These are phyloP conservation scores for Halictus quadricinctus DNA, from an alignment of 2,888 invertebrate genomes.

Conservation along the genomic window DNA sequence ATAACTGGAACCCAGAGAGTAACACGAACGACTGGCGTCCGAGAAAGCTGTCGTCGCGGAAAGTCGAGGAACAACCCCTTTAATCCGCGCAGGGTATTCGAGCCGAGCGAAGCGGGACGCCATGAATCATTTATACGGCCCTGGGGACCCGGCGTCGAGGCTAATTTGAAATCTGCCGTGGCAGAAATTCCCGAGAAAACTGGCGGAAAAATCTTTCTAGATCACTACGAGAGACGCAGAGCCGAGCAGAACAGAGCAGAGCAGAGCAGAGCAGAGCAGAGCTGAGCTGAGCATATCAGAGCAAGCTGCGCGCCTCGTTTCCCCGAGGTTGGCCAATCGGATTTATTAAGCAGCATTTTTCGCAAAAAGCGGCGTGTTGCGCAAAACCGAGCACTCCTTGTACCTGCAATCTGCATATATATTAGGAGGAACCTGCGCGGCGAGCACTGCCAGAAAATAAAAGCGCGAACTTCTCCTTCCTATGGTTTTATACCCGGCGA, in stretches of 20 bases:
- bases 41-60: background rate
- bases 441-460: constrained; percentile 34
- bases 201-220: background rate
- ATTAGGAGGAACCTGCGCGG: constrained; percentile 43
- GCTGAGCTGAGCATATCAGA: background rate
- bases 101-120: constrained; percentile 14
- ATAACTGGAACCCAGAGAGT: background rate
- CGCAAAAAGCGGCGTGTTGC: background rate
- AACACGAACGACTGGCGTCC: background rate
- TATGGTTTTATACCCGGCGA: constrained; percentile 30
- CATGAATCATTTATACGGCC: constrained; percentile 48
- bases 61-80: constrained; percentile 17
- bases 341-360: constrained; percentile 8
- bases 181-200: background rate
- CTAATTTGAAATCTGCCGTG: constrained; percentile 40
- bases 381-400: constrained; percentile 21
- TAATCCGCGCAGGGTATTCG: constrained; percentile 44
- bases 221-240: background rate
- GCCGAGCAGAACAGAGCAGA: background rate
- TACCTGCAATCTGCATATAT: constrained; percentile 64
- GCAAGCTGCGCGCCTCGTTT: background rate
- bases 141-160: constrained; percentile 3
- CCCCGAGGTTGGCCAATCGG: background rate
- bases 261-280: background rate
- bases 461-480: constrained; percentile 40